phyloP scores from a whole-genome alignment of 2,113 vertebrate genomes.

The Mesoclemmys tuberculata region DNA sequence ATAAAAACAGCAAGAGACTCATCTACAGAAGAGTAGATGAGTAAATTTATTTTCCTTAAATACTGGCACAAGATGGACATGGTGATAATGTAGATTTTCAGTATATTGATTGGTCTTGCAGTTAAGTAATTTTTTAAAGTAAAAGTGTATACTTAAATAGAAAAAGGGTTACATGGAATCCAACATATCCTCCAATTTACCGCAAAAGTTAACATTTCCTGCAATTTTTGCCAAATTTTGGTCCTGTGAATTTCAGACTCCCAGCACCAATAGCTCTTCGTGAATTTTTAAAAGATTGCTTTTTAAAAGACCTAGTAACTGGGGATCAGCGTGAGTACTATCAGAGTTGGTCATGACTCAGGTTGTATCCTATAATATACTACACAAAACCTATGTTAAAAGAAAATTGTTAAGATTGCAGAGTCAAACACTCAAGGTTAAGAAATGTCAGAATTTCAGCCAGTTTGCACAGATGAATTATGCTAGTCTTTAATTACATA shows the following conservation, averaged over 20 bases:
- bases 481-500: no score
- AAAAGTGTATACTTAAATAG: not conserved
- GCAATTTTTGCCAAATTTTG: not conserved
- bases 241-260: not conserved
- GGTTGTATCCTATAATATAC: rapidly evolving
- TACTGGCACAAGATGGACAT: not conserved
- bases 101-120: not conserved
- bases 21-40: rapidly evolving
- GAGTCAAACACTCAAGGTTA: not conserved
- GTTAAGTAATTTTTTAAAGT: rapidly evolving
- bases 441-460: not conserved
- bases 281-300: not conserved
- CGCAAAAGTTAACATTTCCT: not conserved
- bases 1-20: not conserved
- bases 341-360: not conserved
- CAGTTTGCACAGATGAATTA: no score
- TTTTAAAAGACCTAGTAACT: not conserved
- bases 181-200: not conserved
- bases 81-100: not conserved
- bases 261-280: not conserved
- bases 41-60: not conserved
- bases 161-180: not conserved
- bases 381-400: not conserved
- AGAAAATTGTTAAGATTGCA: not conserved
- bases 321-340: not conserved